Conservation (phyloP, 2,888 invertebrate species). For the Trachelus tabidus region DNA sequence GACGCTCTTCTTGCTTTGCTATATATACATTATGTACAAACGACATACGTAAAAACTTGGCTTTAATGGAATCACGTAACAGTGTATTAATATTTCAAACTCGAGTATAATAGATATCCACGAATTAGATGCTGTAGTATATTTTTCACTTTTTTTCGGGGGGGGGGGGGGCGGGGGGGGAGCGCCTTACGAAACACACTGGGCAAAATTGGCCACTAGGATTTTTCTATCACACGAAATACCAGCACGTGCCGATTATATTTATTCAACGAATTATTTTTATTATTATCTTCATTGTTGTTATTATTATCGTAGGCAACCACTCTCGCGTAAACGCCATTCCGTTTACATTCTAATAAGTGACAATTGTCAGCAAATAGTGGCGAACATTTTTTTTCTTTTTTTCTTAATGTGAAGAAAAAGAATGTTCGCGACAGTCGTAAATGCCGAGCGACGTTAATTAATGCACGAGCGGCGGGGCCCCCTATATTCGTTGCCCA, state of each 20-base stretch:
- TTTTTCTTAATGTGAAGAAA: background rate
- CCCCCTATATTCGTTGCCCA: conserved; percentile 7
- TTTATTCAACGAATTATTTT: background rate
- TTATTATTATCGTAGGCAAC: background rate
- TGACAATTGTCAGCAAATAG: background rate
- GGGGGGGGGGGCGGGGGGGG: too few species aligned
- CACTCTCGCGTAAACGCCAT: background rate
- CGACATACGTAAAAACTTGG: background rate
- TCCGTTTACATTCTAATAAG: background rate
- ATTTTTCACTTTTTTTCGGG: too few species aligned
- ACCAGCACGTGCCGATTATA: background rate
- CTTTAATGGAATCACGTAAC: background rate
- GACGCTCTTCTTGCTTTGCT: background rate
- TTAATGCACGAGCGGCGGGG: background rate
- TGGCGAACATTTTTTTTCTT: background rate
- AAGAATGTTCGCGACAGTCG: background rate
- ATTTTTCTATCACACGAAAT: background rate
- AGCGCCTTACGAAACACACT: background rate
- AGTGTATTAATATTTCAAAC: background rate
- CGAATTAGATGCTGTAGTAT: background rate
- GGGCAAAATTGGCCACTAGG: background rate
- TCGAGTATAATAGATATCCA: background rate
- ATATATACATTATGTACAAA: background rate
- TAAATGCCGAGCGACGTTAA: background rate
- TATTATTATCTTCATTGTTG: background rate